These are phyloP conservation scores for Beaufortia kweichowensis DNA, from an alignment of 2,113 vertebrate species.

Conservation along the genomic window DNA sequence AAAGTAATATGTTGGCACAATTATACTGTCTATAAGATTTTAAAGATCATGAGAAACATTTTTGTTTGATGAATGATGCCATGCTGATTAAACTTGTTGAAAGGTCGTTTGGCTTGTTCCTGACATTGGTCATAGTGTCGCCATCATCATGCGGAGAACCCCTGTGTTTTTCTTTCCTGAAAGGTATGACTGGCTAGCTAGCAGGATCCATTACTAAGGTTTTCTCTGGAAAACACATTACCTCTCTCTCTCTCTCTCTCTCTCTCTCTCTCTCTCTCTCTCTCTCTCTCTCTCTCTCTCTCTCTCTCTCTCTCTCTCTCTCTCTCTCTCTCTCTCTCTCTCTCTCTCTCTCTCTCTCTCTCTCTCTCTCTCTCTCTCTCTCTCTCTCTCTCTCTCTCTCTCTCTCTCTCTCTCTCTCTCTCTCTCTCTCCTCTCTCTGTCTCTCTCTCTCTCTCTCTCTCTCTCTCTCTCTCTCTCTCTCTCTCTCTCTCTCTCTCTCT, in stretches of 20 bases:
- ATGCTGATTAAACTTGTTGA: conserved; percentile 25
- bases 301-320: conserved; percentile 10
- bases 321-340: conserved; percentile 10
- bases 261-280: conserved; percentile 13
- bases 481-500: conserved; percentile 5
- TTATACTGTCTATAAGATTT: no score
- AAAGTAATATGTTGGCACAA: no score
- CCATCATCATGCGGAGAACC: conserved; percentile 44
- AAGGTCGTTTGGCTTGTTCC: conserved; percentile 29
- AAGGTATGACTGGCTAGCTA: conserved; percentile 20
- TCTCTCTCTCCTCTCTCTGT: neutral
- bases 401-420: conserved; percentile 18
- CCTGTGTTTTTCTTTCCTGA: conserved; percentile 48
- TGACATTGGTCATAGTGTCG: conserved; percentile 27
- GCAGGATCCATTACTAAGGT: conserved; percentile 32
- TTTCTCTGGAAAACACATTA: conserved; percentile 46
- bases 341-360: conserved; percentile 1
- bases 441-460: conserved; percentile 9
- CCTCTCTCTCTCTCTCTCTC: conserved; percentile 20
- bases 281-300: conserved; percentile 1
- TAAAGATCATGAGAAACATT: no score
- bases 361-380: conserved; percentile 10
- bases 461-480: conserved; percentile 13
- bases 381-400: conserved; percentile 10
- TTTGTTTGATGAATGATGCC: conserved; percentile 8